Evolutionary conservation across 2,888 invertebrate genomes (phyloP), one percentile per base, ranked within the genome.

Genomic region (Ophonus ardosiacus): DNA sequence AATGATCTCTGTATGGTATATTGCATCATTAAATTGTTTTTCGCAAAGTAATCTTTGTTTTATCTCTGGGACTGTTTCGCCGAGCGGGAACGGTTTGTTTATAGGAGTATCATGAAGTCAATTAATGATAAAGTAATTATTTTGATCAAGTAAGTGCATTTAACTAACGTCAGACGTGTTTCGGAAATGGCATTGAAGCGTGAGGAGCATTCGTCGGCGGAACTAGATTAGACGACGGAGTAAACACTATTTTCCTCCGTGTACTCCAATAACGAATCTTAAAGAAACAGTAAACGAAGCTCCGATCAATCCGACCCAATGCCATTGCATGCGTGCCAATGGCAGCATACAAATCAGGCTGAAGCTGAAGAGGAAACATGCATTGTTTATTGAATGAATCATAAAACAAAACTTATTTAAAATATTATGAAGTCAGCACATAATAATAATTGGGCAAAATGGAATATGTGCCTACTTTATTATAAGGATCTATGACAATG

Each of bases 361-460:
- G 31, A 18, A 18, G n/a, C 7, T 7, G 21, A 17, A 1, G 43
- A 43, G 0, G 17, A 43, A n/a, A 59, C 15, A 82, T 82, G 38
- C 71, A 82, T 71, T 82, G 68, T 68, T 40, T 81, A 82, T 82
- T 82, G 59, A 82, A 59, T 59, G 57, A 71, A 74, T 82, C 57
- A 18, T 18, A 18, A 15, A 74, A 74, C 59, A 82, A 82, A n/a
- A n/a, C n/a, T n/a, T 31, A 31, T 31, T 31, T 31, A 31, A 31
- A 31, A 31, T 31, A 5, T 31, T 0, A 5, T 31, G 31, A 5
- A 5, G 31, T 6, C 31, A 5, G 5, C 31, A 31, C 1, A 31
- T 31, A 31, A 31, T 6, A 1, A 31, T 31, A 31, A 31, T 6
- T 31, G 31, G 5, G 31, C 0, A 31, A 31, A 31, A 31, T 31